Base-by-base conservation (phyloP, 2,113 vertebrate species). In the Hipposideros armiger region DNA sequence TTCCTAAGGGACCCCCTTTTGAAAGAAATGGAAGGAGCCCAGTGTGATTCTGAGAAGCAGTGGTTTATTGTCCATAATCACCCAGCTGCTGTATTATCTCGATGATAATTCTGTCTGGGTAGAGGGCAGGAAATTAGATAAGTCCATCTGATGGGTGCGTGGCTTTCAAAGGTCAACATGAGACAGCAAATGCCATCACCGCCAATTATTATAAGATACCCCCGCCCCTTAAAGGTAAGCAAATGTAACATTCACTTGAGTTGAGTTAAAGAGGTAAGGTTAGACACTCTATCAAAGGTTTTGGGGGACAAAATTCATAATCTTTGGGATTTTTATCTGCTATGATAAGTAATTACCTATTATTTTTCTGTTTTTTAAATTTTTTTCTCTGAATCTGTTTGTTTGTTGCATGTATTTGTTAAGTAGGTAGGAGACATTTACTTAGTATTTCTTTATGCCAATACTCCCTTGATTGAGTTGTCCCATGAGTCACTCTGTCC, bases 31-130 rank as follows among this genome's bases (percentile, higher is more conserved):
- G 20, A 70, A 70, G 74, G 73, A 1, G 3, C 24, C 77, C 60
- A 16, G 6, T 45, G 52, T 81, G 28, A 80, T 76, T 73, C 84
- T 72, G 32, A 78, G 40, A 91, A 89, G 40, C 19, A 19, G 20
- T 86, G 60, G 15, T 73, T 82, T 92, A 77, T 82, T 87, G 60
- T 22, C 30, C 50, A 10, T 82, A 69, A 82, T 95, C 88, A 89
- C 58, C 47, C 4, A 24, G 73, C 60, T 82, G 28, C 67, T 83
- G 1, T 77, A n/a, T 67, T 72, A 30, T 72, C 15, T 67, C 70
- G 10, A 72, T 45, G 67, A 81, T 20, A 32, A 64, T 74, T 89
- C 78, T 95, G 5, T 76, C 47, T 76, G n/a, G 30, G 17, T 40
- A 32, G 17, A 70, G 78, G 45, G 28, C 66, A 81, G 58, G 52